A percentile compares a stretch with the other conserved stretches of the same genome.
These are phyloP conservation scores for Papio anubis DNA, from an alignment of 2,113 vertebrate genomes.

Conservation along the genomic window DNA sequence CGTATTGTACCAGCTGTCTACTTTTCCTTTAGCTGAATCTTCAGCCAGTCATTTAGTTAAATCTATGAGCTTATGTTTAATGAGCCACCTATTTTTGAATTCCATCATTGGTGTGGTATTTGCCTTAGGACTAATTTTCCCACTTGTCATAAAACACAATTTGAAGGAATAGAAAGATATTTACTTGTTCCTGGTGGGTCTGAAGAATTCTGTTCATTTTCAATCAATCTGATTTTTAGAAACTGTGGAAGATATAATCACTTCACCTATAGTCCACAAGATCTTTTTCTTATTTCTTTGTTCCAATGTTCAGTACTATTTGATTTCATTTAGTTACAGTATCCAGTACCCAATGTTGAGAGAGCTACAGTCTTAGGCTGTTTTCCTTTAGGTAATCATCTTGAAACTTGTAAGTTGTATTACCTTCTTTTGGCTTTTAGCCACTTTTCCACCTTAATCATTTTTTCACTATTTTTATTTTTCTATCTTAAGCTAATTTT, in stretches of 20 bases:
- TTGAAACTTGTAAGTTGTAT: background rate
- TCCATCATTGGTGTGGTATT: constrained; percentile 12
- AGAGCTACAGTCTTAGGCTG: background rate
- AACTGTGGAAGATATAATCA: background rate
- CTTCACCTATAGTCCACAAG: background rate
- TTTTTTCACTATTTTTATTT: background rate
- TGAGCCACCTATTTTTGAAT: constrained; percentile 11
- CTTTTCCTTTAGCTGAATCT: background rate
- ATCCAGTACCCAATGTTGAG: background rate
- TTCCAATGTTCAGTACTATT: background rate
- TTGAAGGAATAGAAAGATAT: background rate
- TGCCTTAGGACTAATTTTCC: constrained; percentile 34
- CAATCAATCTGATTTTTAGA: background rate
- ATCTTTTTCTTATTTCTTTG: background rate
- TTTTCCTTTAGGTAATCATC: background rate
- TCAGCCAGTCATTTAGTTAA: constrained; percentile 1
- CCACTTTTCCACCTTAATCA: background rate
- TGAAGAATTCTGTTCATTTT: constrained; percentile 29
- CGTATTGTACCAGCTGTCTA: background rate
- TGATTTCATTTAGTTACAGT: background rate
- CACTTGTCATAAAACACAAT: constrained; percentile 23
- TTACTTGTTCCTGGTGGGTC: background rate
- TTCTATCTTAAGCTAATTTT: constrained; percentile 6
- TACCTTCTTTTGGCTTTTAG: constrained; percentile 24
- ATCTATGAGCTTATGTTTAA: background rate